Percentiles rank a stretch among this genome's conserved stretches.
These are phyloP conservation scores for Ahaetulla prasina DNA, from an alignment of 2,113 vertebrate genomes.

Conservation along the genomic window DNA sequence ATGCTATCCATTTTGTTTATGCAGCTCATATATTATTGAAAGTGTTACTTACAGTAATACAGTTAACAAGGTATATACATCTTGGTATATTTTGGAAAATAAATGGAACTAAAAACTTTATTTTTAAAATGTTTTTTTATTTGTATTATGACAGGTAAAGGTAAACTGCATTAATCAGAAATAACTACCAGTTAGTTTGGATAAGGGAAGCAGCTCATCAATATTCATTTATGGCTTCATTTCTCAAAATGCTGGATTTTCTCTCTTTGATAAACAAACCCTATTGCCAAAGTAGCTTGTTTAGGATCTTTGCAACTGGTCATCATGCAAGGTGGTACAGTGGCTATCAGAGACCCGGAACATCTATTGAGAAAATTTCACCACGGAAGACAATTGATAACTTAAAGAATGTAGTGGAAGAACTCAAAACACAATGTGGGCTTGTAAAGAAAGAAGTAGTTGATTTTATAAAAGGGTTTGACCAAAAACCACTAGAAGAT, in stretches of 20 bases:
- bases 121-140: background rate
- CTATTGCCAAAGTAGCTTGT: conserved; percentile 33
- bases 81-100: background rate
- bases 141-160: conserved; percentile 51
- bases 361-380: conserved; percentile 57
- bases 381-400: conserved; percentile 68
- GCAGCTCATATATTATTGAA: background rate
- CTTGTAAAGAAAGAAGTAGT: conserved; percentile 74
- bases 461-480: conserved; percentile 68
- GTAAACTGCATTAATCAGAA: background rate
- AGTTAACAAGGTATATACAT: background rate
- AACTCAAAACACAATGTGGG: conserved; percentile 73
- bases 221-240: conserved; percentile 55
- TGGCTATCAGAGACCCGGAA: conserved; percentile 77
- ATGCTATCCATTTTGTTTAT: background rate
- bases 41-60: background rate
- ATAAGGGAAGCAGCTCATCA: background rate
- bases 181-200: background rate
- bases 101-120: background rate
- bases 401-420: conserved; percentile 77
- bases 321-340: conserved; percentile 36
- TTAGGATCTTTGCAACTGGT: conserved; percentile 31
- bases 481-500: conserved; percentile 65
- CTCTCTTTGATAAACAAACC: conserved; percentile 2
- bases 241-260: conserved; percentile 4